A percentile compares a stretch with the other conserved stretches of the same genome.
Evolutionary conservation across 2,113 vertebrate genomes (phyloP).

Genomic region (Condylura cristata): DNA sequence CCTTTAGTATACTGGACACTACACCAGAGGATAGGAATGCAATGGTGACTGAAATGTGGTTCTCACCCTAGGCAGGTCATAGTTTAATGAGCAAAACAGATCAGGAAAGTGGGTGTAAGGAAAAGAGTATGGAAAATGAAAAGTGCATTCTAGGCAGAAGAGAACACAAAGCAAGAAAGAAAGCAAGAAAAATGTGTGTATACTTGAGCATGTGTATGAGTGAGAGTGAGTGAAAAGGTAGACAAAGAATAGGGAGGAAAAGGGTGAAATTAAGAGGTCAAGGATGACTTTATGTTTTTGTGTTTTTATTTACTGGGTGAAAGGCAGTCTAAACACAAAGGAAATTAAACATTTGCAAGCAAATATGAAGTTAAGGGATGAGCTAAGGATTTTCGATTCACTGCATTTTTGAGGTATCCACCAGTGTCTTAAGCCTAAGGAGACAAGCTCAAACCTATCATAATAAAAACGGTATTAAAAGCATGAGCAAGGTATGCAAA

Average conservation of each 20-base stretch:
- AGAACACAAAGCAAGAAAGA: not conserved
- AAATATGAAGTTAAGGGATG: not conserved
- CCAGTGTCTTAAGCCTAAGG: not conserved
- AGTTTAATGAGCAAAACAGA: not conserved
- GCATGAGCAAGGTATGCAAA: not conserved
- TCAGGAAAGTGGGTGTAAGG: not conserved
- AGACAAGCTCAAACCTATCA: not conserved
- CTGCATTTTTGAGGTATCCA: not conserved
- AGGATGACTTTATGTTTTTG: not conserved
- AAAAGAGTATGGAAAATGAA: not conserved
- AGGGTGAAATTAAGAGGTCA: not conserved
- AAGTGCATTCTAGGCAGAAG: not conserved
- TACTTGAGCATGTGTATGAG: not conserved
- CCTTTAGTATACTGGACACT: not conserved
- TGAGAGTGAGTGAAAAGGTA: not conserved
- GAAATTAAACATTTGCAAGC: not conserved
- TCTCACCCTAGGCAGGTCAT: not conserved
- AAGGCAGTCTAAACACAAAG: not conserved
- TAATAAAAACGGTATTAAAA: not conserved
- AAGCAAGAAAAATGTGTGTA: not conserved
- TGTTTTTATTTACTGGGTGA: not conserved
- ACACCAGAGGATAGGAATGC: constrained; percentile 39
- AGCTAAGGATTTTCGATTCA: not conserved
- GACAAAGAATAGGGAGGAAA: not conserved
- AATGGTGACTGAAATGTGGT: constrained; percentile 4